A percentile compares a stretch with the other conserved stretches of the same genome.
Conservation (phyloP, 2,797 vertebrate species). For the Tadarida brasiliensis region DNA sequence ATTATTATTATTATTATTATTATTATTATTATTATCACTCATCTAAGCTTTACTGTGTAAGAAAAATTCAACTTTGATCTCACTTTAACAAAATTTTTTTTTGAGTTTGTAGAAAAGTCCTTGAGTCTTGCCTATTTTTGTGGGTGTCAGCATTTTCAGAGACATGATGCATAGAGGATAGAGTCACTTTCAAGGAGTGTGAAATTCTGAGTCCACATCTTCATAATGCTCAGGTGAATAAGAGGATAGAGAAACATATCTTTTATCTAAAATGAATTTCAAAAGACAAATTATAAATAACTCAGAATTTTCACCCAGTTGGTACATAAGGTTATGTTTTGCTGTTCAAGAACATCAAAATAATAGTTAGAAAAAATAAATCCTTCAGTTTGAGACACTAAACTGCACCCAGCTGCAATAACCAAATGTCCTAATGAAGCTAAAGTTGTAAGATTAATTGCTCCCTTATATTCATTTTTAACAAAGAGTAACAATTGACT, state of each 20-base stretch:
- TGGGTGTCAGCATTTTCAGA: slow-evolving; percentile 63
- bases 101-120: background rate
- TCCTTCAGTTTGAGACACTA: slow-evolving; percentile 69
- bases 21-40: slow-evolving; percentile 5
- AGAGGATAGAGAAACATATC: slow-evolving; percentile 10
- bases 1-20: background rate
- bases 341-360: slow-evolving; percentile 74
- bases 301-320: slow-evolving; percentile 37
- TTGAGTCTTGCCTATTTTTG: slow-evolving; percentile 9
- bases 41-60: background rate
- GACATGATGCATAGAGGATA: slow-evolving; percentile 24
- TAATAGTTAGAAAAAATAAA: slow-evolving; percentile 80
- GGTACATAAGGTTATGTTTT: slow-evolving; percentile 65
- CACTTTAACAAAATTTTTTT: background rate
- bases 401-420: slow-evolving; percentile 75
- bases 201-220: slow-evolving; percentile 19
- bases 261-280: slow-evolving; percentile 54
- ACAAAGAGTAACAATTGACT: slow-evolving; percentile 84
- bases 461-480: slow-evolving; percentile 81
- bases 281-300: slow-evolving; percentile 68
- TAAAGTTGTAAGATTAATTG: slow-evolving; percentile 83
- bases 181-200: slow-evolving; percentile 48
- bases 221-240: slow-evolving; percentile 23
- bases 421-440: slow-evolving; percentile 72
- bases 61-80: slow-evolving; percentile 25